Conservation (phyloP, 2,113 vertebrate genomes). For the Castor canadensis region DNA sequence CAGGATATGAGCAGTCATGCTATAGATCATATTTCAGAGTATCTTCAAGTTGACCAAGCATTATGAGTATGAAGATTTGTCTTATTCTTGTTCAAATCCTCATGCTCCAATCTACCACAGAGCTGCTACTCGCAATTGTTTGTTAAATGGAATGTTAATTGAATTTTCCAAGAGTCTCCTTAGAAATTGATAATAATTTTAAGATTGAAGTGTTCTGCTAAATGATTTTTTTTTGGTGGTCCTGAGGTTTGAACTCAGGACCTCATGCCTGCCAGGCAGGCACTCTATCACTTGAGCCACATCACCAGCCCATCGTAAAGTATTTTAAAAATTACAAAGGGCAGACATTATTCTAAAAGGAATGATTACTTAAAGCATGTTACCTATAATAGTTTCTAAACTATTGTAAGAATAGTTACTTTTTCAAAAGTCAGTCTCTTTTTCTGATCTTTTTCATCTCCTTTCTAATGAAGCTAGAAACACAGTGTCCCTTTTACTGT, state of each 20-base stretch:
- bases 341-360: not conserved
- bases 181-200: not conserved
- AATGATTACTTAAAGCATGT: not conserved
- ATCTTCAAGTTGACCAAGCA: not conserved
- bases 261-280: too few relatives aligned
- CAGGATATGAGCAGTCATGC: not conserved
- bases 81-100: not conserved
- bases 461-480: slow-evolving; percentile 1
- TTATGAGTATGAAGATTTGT: not conserved
- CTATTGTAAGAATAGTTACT: not conserved
- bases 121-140: not conserved
- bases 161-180: not conserved
- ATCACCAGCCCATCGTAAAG: too few relatives aligned
- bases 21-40: not conserved
- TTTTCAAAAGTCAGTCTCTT: not conserved
- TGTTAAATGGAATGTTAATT: not conserved
- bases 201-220: not conserved
- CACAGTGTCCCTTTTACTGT: not conserved
- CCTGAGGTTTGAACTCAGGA: too few relatives aligned
- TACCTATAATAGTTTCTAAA: not conserved
- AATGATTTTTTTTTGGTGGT: too few relatives aligned
- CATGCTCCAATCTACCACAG: not conserved
- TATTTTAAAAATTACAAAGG: too few relatives aligned
- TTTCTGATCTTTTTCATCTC: not conserved
- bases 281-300: too few relatives aligned